Evolutionary conservation across 2,888 invertebrate genomes (phyloP).

Genomic region (Seladonia tumulorum): DNA sequence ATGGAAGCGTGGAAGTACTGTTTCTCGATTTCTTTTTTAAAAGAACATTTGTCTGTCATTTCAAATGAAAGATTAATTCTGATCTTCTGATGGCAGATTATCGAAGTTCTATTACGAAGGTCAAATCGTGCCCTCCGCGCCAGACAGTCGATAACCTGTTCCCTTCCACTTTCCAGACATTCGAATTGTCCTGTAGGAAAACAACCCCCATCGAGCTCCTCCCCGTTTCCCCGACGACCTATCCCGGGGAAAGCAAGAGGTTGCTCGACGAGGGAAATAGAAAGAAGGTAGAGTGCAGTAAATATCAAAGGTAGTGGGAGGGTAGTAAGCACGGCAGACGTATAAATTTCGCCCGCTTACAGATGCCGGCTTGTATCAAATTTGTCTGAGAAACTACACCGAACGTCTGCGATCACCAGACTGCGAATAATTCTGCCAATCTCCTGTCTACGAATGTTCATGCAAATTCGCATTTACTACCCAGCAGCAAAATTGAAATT

Average conservation of each 20-base stretch:
- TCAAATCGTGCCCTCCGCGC: constrained; percentile 59
- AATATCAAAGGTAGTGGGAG: constrained; percentile 29
- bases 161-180: constrained; percentile 60
- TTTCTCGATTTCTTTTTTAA: not conserved
- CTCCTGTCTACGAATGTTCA: not conserved
- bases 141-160: constrained; percentile 70
- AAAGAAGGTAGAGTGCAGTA: constrained; percentile 34
- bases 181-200: constrained; percentile 63
- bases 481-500: not conserved
- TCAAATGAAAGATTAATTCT: not conserved
- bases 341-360: constrained; percentile 59
- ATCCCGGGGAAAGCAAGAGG: constrained; percentile 33
- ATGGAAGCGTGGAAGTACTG: too few species aligned
- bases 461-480: not conserved
- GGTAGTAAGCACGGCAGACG: constrained; percentile 36
- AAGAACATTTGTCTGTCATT: not conserved
- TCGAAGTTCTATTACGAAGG: constrained; percentile 47
- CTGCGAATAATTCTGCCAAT: not conserved
- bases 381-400: constrained; percentile 2
- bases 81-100: not conserved
- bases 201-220: constrained; percentile 53
- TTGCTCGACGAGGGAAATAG: constrained; percentile 13
- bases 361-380: constrained; percentile 19
- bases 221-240: constrained; percentile 40
- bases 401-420: constrained; percentile 5